A percentile compares a stretch with the other conserved stretches of the same genome.
These are phyloP conservation scores for Eubasilissa splendida DNA, from an alignment of 2,888 invertebrate genomes.

Conservation along the genomic window DNA sequence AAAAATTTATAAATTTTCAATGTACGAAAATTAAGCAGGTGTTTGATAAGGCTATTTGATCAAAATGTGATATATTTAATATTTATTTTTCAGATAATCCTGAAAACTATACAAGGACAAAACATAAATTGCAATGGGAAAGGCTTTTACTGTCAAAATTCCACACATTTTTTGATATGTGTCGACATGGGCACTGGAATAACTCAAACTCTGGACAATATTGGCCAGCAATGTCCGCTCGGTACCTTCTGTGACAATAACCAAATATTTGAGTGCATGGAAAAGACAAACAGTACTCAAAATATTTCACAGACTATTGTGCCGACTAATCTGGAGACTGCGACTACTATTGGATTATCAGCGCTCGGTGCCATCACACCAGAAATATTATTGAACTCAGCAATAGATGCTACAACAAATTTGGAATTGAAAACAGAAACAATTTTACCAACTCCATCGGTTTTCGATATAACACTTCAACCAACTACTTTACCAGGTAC, in stretches of 20 bases:
- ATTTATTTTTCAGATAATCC: slow-evolving; percentile 4
- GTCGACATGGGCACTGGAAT: slow-evolving; percentile 53
- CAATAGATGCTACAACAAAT: neutral
- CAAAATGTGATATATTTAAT: neutral
- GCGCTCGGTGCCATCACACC: too few species aligned
- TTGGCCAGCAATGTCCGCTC: slow-evolving; percentile 53
- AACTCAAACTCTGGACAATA: slow-evolving; percentile 52
- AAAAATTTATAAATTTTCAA: too few species aligned
- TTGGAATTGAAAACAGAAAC: neutral
- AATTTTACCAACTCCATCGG: neutral
- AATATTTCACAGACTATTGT: neutral
- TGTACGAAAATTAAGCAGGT: too few species aligned
- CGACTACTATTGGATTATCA: neutral
- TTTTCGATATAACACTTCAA: neutral
- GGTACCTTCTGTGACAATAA: slow-evolving; percentile 56
- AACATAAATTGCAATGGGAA: slow-evolving; percentile 56
- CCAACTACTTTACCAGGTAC: neutral
- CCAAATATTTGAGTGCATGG: slow-evolving; percentile 51
- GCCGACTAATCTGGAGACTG: neutral
- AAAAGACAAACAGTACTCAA: neutral
- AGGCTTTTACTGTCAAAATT: slow-evolving; percentile 57
- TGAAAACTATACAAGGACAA: neutral
- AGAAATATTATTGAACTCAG: too few species aligned
- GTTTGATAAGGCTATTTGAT: too few species aligned
- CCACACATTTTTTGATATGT: slow-evolving; percentile 58